Percentiles rank a stretch among this genome's conserved stretches.
These are phyloP conservation scores for Prionailurus bengalensis DNA, from an alignment of 2,113 vertebrate species.

Conservation along the genomic window DNA sequence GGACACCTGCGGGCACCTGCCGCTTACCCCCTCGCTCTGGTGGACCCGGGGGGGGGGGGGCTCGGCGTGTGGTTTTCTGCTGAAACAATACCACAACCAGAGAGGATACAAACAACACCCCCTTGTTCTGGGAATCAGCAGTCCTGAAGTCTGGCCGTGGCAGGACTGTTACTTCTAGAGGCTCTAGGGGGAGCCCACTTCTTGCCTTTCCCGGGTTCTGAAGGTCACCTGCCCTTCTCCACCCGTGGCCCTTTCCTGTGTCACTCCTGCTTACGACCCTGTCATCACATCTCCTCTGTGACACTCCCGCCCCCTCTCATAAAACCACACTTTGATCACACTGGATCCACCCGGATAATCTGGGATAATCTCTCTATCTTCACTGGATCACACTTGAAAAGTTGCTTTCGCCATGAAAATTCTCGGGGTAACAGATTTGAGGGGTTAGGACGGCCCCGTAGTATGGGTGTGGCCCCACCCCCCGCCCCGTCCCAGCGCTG, in stretches of 20 bases:
- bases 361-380: accelerated
- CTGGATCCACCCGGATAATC: accelerated
- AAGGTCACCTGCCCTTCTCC: accelerated
- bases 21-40: neutral
- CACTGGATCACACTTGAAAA: accelerated
- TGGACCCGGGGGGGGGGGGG: too few relatives aligned
- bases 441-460: accelerated
- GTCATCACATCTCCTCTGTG: too few relatives aligned
- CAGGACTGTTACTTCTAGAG: too few relatives aligned
- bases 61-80: neutral
- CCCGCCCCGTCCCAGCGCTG: too few relatives aligned
- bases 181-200: accelerated
- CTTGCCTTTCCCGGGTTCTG: too few relatives aligned
- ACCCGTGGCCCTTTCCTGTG: neutral
- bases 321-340: neutral
- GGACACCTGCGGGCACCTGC: too few relatives aligned
- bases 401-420: accelerated
- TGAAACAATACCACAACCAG: neutral
- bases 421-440: accelerated
- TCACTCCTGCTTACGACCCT: neutral
- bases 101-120: neutral
- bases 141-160: accelerated
- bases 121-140: too few relatives aligned
- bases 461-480: neutral
- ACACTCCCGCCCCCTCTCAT: neutral